Evolutionary conservation across 2,113 vertebrate species (phyloP).

Genomic region (Ceyx melanurus): DNA sequence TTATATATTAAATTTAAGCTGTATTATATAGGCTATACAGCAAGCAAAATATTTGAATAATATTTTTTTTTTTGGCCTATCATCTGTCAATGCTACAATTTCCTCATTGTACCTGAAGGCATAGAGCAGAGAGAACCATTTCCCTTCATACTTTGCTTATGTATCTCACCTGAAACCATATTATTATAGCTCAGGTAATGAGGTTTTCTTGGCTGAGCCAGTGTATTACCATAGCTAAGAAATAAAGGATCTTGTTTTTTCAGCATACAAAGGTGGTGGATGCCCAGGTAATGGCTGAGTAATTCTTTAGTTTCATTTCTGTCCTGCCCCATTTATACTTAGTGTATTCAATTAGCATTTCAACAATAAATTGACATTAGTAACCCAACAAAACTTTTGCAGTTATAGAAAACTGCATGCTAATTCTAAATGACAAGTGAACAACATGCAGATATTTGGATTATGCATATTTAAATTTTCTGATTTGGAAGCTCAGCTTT

Average conservation of each 20-base stretch:
- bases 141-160: background rate
- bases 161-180: background rate
- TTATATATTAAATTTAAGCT: too few species aligned
- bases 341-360: background rate
- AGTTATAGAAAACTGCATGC: background rate
- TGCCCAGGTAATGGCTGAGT: background rate
- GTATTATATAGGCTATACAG: background rate
- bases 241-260: background rate
- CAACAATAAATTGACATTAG: background rate
- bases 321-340: background rate
- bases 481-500: background rate
- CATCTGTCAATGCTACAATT: background rate
- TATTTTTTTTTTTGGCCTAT: background rate
- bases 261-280: background rate
- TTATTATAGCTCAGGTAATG: background rate
- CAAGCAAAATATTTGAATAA: background rate
- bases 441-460: background rate
- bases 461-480: background rate
- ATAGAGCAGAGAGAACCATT: background rate
- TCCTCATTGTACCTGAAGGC: background rate
- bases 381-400: background rate
- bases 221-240: background rate
- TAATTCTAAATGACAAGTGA: background rate
- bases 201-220: background rate
- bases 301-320: background rate